Evolutionary conservation across 2,888 invertebrate genomes (phyloP).

Genomic region (Eupithecia centaureata): DNA sequence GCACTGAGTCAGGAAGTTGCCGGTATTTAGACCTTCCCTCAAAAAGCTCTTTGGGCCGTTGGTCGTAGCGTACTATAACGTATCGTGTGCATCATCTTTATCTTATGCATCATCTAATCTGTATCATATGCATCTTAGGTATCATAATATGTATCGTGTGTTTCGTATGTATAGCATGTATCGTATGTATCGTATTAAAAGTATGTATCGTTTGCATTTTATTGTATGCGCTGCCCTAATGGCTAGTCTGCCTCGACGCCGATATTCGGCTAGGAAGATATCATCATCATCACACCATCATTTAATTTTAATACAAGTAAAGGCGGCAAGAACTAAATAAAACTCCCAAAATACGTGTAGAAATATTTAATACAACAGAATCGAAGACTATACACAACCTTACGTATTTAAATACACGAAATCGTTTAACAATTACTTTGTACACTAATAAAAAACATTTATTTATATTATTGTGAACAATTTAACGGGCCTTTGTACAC

Average conservation of each 20-base stretch:
- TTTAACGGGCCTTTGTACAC: conserved; percentile 14
- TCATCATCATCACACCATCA: not conserved
- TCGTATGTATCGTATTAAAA: too few species aligned
- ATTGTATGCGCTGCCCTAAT: not conserved
- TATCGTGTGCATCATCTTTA: too few species aligned
- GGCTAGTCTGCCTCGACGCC: not conserved
- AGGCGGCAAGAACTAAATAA: conserved; percentile 34
- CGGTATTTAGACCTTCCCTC: too few species aligned
- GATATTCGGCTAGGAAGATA: not conserved
- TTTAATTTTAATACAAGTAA: not conserved
- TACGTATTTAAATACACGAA: conserved; percentile 52
- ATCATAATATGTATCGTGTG: too few species aligned
- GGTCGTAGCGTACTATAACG: too few species aligned
- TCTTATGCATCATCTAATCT: too few species aligned
- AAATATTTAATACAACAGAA: conserved; percentile 70
- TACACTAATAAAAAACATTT: conserved; percentile 44
- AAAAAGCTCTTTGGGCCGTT: too few species aligned
- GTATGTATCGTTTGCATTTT: too few species aligned
- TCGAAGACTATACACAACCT: conserved; percentile 64
- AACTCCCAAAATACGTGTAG: conserved; percentile 56
- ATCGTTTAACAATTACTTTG: conserved; percentile 55
- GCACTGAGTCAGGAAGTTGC: too few species aligned
- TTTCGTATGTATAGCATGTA: too few species aligned
- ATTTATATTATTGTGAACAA: conserved; percentile 13
- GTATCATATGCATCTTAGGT: too few species aligned